Conservation (phyloP, 2,888 invertebrate species). For the Polyommatus iphigenia region DNA sequence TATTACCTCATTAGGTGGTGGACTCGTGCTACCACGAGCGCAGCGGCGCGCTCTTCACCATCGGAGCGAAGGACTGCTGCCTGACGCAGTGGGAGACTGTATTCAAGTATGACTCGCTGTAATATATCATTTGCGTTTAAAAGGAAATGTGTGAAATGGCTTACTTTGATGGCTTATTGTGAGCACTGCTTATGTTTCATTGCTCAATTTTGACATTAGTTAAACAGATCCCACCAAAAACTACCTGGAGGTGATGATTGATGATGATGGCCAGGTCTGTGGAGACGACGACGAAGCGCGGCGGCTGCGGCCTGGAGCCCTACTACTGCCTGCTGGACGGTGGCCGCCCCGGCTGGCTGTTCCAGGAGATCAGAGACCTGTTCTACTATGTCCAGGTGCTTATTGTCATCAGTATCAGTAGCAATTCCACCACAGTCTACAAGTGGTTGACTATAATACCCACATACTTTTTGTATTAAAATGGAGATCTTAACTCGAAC, state of each 20-base stretch:
- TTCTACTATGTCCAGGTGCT: slow-evolving; percentile 89
- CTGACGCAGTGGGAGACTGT: slow-evolving; percentile 65
- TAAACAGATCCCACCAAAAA: too few species aligned
- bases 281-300: slow-evolving; percentile 70
- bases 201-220: too few species aligned
- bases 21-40: slow-evolving; percentile 63
- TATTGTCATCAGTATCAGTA: slow-evolving; percentile 4
- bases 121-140: too few species aligned
- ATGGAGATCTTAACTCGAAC: too few species aligned
- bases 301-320: slow-evolving; percentile 82
- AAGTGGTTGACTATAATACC: not conserved
- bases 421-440: not conserved
- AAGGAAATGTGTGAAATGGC: too few species aligned
- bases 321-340: slow-evolving; percentile 86
- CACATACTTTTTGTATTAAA: too few species aligned
- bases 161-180: not conserved
- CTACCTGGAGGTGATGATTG: not conserved
- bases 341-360: slow-evolving; percentile 85
- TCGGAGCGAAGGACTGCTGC: slow-evolving; percentile 61
- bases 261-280: slow-evolving; percentile 61
- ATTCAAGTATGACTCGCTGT: slow-evolving; percentile 51
- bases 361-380: slow-evolving; percentile 85
- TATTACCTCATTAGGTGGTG: slow-evolving; percentile 27
- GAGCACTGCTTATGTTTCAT: not conserved
- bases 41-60: slow-evolving; percentile 58